Evolutionary conservation across 2,888 invertebrate species (phyloP), one percentile per base, ranked within the genome.

Genomic region (Melieria crassipennis): DNA sequence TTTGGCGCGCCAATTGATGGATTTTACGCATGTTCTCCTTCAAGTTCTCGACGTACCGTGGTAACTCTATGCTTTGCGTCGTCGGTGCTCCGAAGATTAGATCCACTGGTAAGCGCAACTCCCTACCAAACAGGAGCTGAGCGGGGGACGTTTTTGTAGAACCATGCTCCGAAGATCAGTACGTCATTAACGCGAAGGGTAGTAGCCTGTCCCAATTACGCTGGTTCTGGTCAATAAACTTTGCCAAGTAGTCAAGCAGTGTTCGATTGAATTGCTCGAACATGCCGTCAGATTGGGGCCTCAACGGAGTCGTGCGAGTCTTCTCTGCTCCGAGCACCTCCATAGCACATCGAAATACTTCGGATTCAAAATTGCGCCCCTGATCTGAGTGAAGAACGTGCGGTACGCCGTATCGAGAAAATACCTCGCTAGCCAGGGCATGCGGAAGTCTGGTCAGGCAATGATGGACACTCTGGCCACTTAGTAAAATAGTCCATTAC

Each of bases 231-330:
- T 71, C 63, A 13, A 75, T 68, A 13, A 75, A 72, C 42, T 73
- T 75, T 4, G 75, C 73, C 43, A 79, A 56, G 69, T 80, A 75
- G 11, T 73, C 57, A 7, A 76, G 58, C n/a, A 79, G 64, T 0
- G 79, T 80, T 42, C 73, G 57, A 61, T 81, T 80, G 64, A 79
- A 76, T 55, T 78, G 68, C 45, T 80, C 80, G 5, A 80, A 78
- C 77, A 80, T 80, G 48, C 80, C 80, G 64, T 81, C 78, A 5
- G 79, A 80, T 43, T 81, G 80, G 4, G 81, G 78, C 68, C 78
- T 78, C 7, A 80, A 63, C 6, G 79, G 71, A 1, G 81, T 81
- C n/a, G 80, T 79, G 4, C 76, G 55, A 1, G 75, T 78, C 58
- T 78, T 76, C 7, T 48, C 64, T 46, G 77, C 73, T 7, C 74